Conservation (phyloP, 37 sponge, comb jelly and placozoan species). For the Spongia lamella region DNA sequence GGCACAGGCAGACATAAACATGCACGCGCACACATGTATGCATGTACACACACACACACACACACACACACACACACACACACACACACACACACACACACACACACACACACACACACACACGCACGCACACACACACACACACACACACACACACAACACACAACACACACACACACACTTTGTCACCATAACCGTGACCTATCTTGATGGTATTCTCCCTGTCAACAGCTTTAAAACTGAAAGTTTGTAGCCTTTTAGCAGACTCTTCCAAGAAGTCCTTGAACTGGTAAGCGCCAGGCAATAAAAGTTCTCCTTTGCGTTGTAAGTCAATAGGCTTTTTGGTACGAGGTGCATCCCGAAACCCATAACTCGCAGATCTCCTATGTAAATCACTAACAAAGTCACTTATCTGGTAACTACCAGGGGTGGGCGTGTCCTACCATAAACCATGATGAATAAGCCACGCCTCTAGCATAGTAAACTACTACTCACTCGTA, state of each 20-base stretch:
- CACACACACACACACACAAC: too few species aligned
- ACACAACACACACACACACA: background rate
- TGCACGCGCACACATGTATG: too few species aligned
- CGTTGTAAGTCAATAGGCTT: slow-evolving; percentile 29
- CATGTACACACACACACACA: too few species aligned
- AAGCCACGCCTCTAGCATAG: background rate
- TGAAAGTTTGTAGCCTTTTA: slow-evolving; percentile 47
- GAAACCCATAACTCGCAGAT: slow-evolving; percentile 59
- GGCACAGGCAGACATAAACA: too few species aligned
- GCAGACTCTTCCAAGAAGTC: slow-evolving; percentile 46
- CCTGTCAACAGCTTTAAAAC: slow-evolving; percentile 72
- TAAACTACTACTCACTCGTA: background rate
- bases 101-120: too few species aligned
- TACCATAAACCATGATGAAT: slow-evolving; percentile 7
- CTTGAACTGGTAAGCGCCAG: slow-evolving; percentile 71
- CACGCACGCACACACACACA: too few species aligned
- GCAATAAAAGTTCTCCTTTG: slow-evolving; percentile 59
- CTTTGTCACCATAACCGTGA: slow-evolving; percentile 88
- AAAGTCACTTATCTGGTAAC: slow-evolving; percentile 62
- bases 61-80: too few species aligned
- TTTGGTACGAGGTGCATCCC: slow-evolving; percentile 54
- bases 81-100: too few species aligned
- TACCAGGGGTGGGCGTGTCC: slow-evolving; percentile 89
- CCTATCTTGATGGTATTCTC: slow-evolving; percentile 79
- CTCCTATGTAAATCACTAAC: slow-evolving; percentile 62